Evolutionary conservation across 2,113 vertebrate genomes (phyloP), one percentile per base, ranked within the genome.

Genomic region (Hippocampus mohnikei): DNA sequence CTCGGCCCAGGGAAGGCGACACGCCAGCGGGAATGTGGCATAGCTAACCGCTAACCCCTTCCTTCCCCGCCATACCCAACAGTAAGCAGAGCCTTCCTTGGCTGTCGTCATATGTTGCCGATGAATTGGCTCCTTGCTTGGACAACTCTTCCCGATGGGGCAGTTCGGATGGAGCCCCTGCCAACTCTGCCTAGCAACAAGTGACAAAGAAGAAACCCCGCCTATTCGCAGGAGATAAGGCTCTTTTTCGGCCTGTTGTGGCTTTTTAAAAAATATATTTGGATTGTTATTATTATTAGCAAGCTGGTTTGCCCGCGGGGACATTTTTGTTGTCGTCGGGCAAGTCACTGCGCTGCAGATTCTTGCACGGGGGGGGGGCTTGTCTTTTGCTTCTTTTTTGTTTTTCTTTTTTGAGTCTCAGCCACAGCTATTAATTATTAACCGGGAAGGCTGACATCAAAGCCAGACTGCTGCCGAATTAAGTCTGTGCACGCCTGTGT

Each of bases 11-110:
- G n/a, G 20, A 79, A 70, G 81, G 77, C 83, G 76, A 80, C 50
- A 70, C 3, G 81, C 76, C 83, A 67, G 78, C 20, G 44, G 80
- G 81, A 81, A 73, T 79, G 81, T 83, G 77, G 80, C 75, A 80
- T 76, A 76, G 76, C 71, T 67, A 20, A 73, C 58, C 73, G 8
- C 44, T n/a, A n/a, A n/a, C 46, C 13, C 13, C 46, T 5, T 8
- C 2, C 25, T n/a, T n/a, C 4, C 25, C 4, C 56, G 1, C 5
- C 25, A 10, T 8, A 4, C 55, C 2, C 10, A 56, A 8, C 21
- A 1, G 33, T 37, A n/a, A n/a, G 33, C 33, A 37, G 33, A 53
- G 9, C 23, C 2, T 2, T 10, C n/a, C n/a, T 25, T 5, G 25
- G 8, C n/a, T 10, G 52, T 53, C 21, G 9, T 23, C 52, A n/a